A percentile compares a stretch with the other conserved stretches of the same genome.
phyloP scores from a whole-genome alignment of 2,113 vertebrate genomes.

The Paratilapia polleni region DNA sequence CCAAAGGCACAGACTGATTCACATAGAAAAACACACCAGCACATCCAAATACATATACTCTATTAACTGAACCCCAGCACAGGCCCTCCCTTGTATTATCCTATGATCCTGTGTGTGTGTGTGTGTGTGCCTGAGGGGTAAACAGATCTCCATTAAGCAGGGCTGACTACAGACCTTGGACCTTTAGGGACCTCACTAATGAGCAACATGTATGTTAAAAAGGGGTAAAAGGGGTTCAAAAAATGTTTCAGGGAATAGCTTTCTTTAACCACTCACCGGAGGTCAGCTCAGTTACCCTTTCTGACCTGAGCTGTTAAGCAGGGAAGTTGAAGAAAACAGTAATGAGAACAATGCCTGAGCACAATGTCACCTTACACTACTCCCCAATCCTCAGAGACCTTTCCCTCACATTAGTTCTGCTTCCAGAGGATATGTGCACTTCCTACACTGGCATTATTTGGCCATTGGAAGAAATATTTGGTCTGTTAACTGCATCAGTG shows the following conservation, averaged over 20 bases:
- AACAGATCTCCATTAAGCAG: slow-evolving; percentile 24
- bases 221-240: neutral
- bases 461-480: neutral
- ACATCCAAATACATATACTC: neutral
- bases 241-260: neutral
- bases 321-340: neutral
- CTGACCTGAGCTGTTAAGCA: neutral
- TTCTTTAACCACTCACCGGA: neutral
- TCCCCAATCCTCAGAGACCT: neutral
- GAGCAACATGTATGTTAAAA: slow-evolving; percentile 4
- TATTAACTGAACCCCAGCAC: neutral
- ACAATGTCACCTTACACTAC: neutral
- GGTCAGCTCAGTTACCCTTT: slow-evolving; percentile 10
- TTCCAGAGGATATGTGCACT: neutral
- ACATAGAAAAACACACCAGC: slow-evolving; percentile 16
- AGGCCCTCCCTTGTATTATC: neutral
- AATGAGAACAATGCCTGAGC: neutral
- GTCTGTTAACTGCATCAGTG: no score
- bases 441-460: neutral
- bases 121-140: slow-evolving; percentile 12
- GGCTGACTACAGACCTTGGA: neutral
- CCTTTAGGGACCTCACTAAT: slow-evolving; percentile 20
- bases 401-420: neutral
- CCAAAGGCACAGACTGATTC: neutral
- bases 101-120: neutral